A percentile compares a stretch with the other conserved stretches of the same genome.
These are phyloP conservation scores for Brachionus angularis DNA, from an alignment of 1,140 invertebrate species.

Conservation along the genomic window DNA sequence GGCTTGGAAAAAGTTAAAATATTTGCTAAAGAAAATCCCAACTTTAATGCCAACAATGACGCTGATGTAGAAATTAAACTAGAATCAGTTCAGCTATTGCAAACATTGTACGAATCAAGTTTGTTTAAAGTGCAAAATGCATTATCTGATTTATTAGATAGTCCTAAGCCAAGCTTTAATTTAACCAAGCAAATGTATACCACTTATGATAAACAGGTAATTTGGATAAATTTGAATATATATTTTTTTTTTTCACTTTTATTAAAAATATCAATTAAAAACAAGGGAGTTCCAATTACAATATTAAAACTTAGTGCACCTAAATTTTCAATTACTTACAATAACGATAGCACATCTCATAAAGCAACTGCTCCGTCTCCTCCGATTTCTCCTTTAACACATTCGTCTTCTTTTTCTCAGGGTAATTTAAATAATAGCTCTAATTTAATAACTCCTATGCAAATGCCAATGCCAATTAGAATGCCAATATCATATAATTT, in stretches of 20 bases:
- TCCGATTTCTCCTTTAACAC: neutral
- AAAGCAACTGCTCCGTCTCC: slow-evolving; percentile 1
- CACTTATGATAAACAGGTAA: slow-evolving; percentile 3
- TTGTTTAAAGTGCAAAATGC: slow-evolving; percentile 13
- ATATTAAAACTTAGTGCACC: neutral
- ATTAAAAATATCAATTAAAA: neutral
- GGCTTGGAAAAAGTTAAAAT: slow-evolving; percentile 30
- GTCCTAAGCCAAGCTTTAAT: neutral
- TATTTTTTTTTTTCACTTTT: neutral
- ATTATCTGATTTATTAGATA: neutral
- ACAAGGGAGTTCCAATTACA: neutral
- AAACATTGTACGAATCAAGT: slow-evolving; percentile 15
- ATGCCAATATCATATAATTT: no score
- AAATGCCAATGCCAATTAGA: neutral
- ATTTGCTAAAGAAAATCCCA: slow-evolving; percentile 22
- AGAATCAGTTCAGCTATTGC: slow-evolving; percentile 11
- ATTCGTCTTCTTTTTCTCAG: neutral
- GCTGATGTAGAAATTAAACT: neutral
- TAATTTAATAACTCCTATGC: neutral
- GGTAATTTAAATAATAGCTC: no score
- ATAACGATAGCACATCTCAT: no score
- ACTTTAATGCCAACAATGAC: slow-evolving; percentile 22
- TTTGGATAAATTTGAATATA: neutral
- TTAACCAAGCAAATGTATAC: neutral
- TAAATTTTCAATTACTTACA: no score